phyloP scores from a whole-genome alignment of 2,797 vertebrate species.

The Eulemur rubriventer region DNA sequence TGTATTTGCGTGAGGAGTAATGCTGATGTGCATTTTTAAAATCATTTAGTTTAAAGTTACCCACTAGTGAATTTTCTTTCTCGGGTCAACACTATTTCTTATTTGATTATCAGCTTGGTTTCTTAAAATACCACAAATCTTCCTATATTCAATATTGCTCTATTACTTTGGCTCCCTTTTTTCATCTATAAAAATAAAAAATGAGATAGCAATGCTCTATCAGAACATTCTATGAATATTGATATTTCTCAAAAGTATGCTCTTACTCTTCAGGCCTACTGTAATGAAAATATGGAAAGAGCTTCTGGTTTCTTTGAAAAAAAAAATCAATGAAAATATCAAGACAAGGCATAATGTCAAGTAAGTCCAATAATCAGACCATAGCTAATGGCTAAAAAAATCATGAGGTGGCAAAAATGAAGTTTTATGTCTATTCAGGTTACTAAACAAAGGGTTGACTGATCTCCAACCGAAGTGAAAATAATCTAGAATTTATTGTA shows the following conservation, averaged over 20 bases:
- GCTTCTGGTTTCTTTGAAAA: slow-evolving; percentile 44
- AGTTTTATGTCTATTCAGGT: slow-evolving; percentile 54
- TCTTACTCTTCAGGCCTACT: slow-evolving; percentile 46
- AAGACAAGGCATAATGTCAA: slow-evolving; percentile 69
- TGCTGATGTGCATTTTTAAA: neutral
- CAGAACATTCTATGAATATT: slow-evolving; percentile 67
- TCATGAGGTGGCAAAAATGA: slow-evolving; percentile 66
- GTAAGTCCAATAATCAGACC: slow-evolving; percentile 63
- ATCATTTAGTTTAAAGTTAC: slow-evolving; percentile 9
- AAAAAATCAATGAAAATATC: slow-evolving; percentile 76
- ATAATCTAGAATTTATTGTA: slow-evolving; percentile 51
- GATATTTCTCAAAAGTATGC: slow-evolving; percentile 47
- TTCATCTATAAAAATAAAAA: slow-evolving; percentile 55
- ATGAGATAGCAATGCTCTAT: slow-evolving; percentile 27
- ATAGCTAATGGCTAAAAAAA: slow-evolving; percentile 61
- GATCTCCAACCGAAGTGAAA: slow-evolving; percentile 48
- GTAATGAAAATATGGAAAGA: slow-evolving; percentile 72
- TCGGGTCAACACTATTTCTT: slow-evolving; percentile 7
- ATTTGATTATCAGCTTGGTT: slow-evolving; percentile 40
- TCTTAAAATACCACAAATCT: slow-evolving; percentile 47
- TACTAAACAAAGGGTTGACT: slow-evolving; percentile 59
- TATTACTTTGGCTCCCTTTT: slow-evolving; percentile 47
- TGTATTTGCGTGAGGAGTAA: neutral
- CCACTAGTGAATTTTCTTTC: slow-evolving; percentile 10
- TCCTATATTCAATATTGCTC: slow-evolving; percentile 47